A percentile compares a stretch with the other conserved stretches of the same genome.
Evolutionary conservation across 2,797 vertebrate species (phyloP).

Genomic region (Brotula barbata): DNA sequence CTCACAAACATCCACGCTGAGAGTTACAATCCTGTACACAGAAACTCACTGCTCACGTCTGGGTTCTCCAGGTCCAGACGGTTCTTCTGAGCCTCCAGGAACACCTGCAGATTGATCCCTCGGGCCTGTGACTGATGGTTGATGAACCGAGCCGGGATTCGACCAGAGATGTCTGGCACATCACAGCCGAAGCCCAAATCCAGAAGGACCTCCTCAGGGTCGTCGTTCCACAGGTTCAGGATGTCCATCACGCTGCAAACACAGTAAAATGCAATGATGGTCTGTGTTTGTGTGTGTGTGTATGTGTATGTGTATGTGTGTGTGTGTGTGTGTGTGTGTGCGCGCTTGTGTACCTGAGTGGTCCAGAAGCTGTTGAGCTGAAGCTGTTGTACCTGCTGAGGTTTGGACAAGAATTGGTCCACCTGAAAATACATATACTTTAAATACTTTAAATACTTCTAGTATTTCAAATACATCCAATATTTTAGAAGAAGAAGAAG

Average conservation of each 20-base stretch:
- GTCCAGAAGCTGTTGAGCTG: slow-evolving; percentile 60
- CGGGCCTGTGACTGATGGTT: slow-evolving; percentile 81
- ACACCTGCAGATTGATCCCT: slow-evolving; percentile 85
- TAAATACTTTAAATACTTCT: no score
- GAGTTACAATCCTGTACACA: no score
- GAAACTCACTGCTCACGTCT: slow-evolving; percentile 84
- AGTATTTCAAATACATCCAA: no score
- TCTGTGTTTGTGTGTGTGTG: no score
- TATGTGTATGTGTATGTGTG: no score
- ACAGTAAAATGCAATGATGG: background rate
- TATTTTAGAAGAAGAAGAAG: no score
- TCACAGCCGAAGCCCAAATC: slow-evolving; percentile 91
- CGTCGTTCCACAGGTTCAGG: slow-evolving; percentile 82
- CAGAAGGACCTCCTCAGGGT: slow-evolving; percentile 90
- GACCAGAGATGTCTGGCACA: slow-evolving; percentile 84
- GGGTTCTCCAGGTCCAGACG: slow-evolving; percentile 83
- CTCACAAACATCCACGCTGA: no score
- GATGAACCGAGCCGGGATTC: slow-evolving; percentile 89
- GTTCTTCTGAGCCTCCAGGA: slow-evolving; percentile 87
- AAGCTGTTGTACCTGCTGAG: slow-evolving; percentile 77
- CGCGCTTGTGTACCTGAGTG: background rate
- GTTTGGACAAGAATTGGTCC: slow-evolving; percentile 55
- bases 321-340: background rate
- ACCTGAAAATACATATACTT: slow-evolving; percentile 37
- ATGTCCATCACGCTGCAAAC: slow-evolving; percentile 79